Evolutionary conservation across 1,140 invertebrate species (phyloP).

Genomic region (Papilio glaucus): DNA sequence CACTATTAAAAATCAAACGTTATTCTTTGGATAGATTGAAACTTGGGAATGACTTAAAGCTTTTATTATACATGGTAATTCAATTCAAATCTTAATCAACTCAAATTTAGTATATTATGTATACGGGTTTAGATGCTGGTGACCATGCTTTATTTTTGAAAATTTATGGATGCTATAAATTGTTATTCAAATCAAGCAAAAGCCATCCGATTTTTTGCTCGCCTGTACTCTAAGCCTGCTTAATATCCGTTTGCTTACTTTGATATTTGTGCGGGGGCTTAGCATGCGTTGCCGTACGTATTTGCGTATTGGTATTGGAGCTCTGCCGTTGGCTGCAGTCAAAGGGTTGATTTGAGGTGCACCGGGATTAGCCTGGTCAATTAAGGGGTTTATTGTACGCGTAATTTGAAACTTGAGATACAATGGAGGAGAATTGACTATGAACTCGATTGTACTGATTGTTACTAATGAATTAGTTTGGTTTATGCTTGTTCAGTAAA

Average conservation of each 20-base stretch:
- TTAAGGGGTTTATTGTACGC: conserved; percentile 41
- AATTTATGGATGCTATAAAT: too few species aligned
- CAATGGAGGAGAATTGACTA: conserved; percentile 33
- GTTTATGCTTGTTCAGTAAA: neutral
- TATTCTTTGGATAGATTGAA: too few species aligned
- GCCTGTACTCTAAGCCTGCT: conserved; percentile 62
- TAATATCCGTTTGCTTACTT: conserved; percentile 74
- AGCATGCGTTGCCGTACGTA: conserved; percentile 54
- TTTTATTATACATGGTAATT: too few species aligned
- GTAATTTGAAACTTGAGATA: conserved; percentile 36
- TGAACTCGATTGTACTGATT: conserved; percentile 25
- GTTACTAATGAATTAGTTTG: conserved; percentile 8
- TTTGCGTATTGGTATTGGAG: conserved; percentile 60
- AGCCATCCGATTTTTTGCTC: conserved; percentile 33
- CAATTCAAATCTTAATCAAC: too few species aligned
- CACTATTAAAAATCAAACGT: too few species aligned
- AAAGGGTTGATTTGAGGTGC: conserved; percentile 62
- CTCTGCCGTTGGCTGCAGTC: conserved; percentile 48
- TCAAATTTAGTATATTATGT: too few species aligned
- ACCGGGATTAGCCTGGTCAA: conserved; percentile 43
- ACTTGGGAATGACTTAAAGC: too few species aligned
- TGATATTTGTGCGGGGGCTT: conserved; percentile 73
- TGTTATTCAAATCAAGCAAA: too few species aligned
- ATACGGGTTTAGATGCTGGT: too few species aligned
- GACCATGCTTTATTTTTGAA: too few species aligned